Evolutionary conservation across 2,113 vertebrate species (phyloP).

Genomic region (Etheostoma cragini): DNA sequence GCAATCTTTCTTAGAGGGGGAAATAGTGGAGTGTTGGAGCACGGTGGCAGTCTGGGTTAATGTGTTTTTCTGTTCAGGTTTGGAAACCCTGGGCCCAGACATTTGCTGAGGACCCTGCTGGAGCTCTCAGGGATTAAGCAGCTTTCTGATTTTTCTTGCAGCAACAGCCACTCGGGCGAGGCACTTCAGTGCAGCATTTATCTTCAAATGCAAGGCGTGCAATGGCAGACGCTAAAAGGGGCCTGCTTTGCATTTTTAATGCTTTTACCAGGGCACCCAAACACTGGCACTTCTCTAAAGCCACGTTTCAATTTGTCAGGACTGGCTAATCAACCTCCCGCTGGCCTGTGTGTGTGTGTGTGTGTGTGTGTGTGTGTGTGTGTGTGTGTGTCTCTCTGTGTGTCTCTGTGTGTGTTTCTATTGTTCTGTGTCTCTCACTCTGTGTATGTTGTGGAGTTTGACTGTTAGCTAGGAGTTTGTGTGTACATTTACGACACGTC

Average conservation of each 20-base stretch:
- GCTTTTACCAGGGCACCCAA: slow-evolving; percentile 74
- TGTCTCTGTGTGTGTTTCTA: not conserved
- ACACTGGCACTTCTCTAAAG: slow-evolving; percentile 75
- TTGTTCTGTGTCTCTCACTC: not conserved
- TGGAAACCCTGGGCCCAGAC: slow-evolving; percentile 49
- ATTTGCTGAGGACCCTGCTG: slow-evolving; percentile 56
- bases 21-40: slow-evolving; percentile 14
- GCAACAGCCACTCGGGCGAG: slow-evolving; percentile 41
- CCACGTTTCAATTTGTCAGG: slow-evolving; percentile 78
- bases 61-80: slow-evolving; percentile 54
- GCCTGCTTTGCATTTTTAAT: slow-evolving; percentile 81
- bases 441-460: too few relatives aligned
- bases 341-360: slow-evolving; percentile 31
- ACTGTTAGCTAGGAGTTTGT: not conserved
- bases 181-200: slow-evolving; percentile 75
- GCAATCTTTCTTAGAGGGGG: slow-evolving; percentile 33
- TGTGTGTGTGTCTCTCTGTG: not conserved
- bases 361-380: not conserved
- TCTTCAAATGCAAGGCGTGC: slow-evolving; percentile 77
- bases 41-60: slow-evolving; percentile 56
- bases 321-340: slow-evolving; percentile 77
- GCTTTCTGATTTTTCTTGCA: slow-evolving; percentile 54
- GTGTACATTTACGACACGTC: slow-evolving; percentile 24
- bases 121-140: slow-evolving; percentile 73
- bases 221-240: slow-evolving; percentile 74